These are phyloP conservation scores for Ichneumon xanthorius DNA, from an alignment of 2,888 invertebrate species.

Conservation along the genomic window DNA sequence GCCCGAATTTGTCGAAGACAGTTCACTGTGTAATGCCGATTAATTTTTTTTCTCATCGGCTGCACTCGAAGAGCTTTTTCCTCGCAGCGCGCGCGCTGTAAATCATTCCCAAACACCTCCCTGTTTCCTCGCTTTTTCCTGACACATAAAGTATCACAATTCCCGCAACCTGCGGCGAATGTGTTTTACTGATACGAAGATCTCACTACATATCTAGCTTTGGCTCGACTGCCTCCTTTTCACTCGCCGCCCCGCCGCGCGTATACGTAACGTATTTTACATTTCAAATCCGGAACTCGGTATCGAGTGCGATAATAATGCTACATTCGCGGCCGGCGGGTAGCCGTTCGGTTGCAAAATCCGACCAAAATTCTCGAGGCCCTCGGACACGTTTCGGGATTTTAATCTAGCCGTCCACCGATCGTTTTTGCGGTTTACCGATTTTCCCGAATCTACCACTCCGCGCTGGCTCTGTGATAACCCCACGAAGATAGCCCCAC, in stretches of 20 bases:
- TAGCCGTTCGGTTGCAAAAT: slow-evolving; percentile 47
- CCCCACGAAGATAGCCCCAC: slow-evolving; percentile 7
- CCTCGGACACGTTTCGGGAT: slow-evolving; percentile 55
- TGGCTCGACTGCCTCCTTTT: slow-evolving; percentile 21
- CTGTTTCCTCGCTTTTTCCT: slow-evolving; percentile 36
- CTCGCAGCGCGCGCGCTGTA: neutral
- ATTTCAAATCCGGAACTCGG: slow-evolving; percentile 52
- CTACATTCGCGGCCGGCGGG: slow-evolving; percentile 66
- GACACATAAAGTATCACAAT: slow-evolving; percentile 16
- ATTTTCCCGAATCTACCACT: slow-evolving; percentile 58
- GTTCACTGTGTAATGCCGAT: slow-evolving; percentile 30
- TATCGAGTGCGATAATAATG: slow-evolving; percentile 70
- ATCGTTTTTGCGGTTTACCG: slow-evolving; percentile 67
- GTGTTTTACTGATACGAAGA: slow-evolving; percentile 57
- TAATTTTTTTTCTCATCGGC: slow-evolving; percentile 50
- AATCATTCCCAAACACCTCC: slow-evolving; percentile 3
- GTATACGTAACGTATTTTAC: slow-evolving; percentile 63
- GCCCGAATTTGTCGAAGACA: neutral
- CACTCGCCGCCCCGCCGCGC: slow-evolving; percentile 9
- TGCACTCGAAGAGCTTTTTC: slow-evolving; percentile 36
- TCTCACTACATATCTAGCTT: slow-evolving; percentile 51
- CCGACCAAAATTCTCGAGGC: slow-evolving; percentile 55
- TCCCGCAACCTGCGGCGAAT: slow-evolving; percentile 20
- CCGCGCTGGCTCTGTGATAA: neutral
- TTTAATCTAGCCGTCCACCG: slow-evolving; percentile 63